Evolutionary conservation across 1,140 invertebrate species (phyloP).

Genomic region (Drosophila watanabei): DNA sequence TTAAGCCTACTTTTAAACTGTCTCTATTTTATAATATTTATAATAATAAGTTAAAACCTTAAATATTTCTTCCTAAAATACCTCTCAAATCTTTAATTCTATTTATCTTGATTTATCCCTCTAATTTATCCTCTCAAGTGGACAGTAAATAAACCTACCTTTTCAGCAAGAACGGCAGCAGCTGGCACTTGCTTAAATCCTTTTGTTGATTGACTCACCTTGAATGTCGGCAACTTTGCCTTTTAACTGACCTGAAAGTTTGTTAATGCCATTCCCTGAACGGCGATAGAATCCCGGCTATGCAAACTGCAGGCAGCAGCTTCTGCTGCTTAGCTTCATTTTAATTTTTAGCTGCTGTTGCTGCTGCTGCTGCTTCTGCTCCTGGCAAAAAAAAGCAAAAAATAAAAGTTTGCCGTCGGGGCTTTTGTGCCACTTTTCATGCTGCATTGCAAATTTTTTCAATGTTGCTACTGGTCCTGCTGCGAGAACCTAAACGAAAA

Average conservation of each 20-base stretch:
- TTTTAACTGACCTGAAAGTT: slow-evolving; percentile 41
- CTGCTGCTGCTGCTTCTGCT: not conserved
- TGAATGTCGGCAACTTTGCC: slow-evolving; percentile 42
- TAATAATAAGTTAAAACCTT: not conserved
- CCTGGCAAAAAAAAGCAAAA: not conserved
- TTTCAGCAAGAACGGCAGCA: not conserved
- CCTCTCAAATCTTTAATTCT: not conserved
- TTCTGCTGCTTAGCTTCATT: slow-evolving; percentile 45
- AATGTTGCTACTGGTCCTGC: slow-evolving; percentile 24
- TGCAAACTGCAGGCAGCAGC: slow-evolving; percentile 32
- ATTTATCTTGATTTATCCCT: slow-evolving; percentile 2
- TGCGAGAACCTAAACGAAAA: slow-evolving; percentile 2
- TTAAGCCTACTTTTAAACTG: not conserved
- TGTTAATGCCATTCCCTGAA: slow-evolving; percentile 44
- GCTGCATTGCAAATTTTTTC: slow-evolving; percentile 44
- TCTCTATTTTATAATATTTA: not conserved
- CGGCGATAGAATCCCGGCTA: slow-evolving; percentile 31
- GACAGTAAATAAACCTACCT: slow-evolving; percentile 21
- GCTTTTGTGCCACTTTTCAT: slow-evolving; percentile 45
- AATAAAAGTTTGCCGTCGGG: slow-evolving; percentile 38
- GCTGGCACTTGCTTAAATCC: slow-evolving; percentile 24
- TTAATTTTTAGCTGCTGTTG: slow-evolving; percentile 40
- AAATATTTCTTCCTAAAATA: not conserved
- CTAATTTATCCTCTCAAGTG: slow-evolving; percentile 5
- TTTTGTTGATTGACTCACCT: slow-evolving; percentile 50